phyloP scores from a whole-genome alignment of 2,113 vertebrate genomes.

The pig (Sus scrofa) region DNA sequence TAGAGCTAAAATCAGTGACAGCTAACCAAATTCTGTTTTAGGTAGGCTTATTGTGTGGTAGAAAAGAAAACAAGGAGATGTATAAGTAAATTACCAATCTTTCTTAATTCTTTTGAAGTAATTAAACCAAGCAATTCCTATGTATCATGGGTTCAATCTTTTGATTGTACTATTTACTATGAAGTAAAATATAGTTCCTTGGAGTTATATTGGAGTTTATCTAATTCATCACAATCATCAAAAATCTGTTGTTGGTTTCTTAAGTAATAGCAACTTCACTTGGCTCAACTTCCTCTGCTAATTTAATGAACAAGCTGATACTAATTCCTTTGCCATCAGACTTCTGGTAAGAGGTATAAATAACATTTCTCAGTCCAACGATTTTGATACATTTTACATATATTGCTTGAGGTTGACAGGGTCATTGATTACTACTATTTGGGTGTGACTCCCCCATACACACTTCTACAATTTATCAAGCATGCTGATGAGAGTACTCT shows the following conservation, averaged over 20 bases:
- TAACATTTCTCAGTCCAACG: background rate
- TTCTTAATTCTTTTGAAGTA: slow-evolving; percentile 1
- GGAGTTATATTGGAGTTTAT: background rate
- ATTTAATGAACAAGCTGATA: slow-evolving; percentile 11
- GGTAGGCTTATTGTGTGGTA: background rate
- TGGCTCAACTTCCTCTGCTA: background rate
- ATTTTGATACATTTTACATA: slow-evolving; percentile 57
- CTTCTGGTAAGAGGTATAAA: slow-evolving; percentile 43
- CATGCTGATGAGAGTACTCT: slow-evolving; percentile 54
- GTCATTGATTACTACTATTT: slow-evolving; percentile 50
- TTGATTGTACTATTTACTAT: background rate
- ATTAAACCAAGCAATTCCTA: background rate
- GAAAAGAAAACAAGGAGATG: background rate
- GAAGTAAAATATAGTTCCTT: background rate
- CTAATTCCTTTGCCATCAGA: background rate
- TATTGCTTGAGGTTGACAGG: slow-evolving; percentile 52
- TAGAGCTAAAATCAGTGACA: background rate
- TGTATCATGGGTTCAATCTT: background rate
- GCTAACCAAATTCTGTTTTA: background rate
- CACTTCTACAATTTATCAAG: slow-evolving; percentile 57
- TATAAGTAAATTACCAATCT: background rate
- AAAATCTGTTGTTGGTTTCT: background rate
- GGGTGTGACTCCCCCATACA: slow-evolving; percentile 2
- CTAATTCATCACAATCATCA: background rate
- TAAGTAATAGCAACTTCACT: background rate